A percentile compares a stretch with the other conserved stretches of the same genome.
phyloP scores from a whole-genome alignment of 35 echinoderm and acorn worm species.

The Acanthaster planci region DNA sequence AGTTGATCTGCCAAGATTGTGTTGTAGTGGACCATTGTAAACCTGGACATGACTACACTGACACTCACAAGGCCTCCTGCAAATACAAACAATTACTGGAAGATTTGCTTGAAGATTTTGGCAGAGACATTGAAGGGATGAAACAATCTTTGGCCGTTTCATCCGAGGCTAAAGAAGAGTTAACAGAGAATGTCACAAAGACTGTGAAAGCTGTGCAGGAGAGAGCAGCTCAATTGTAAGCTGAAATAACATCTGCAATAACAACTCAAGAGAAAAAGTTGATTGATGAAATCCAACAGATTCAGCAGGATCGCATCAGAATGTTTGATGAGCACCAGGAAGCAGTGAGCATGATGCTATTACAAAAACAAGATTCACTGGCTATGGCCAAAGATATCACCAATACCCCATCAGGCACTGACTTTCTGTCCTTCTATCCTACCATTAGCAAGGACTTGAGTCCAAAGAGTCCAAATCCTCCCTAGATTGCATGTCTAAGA shows the following conservation, averaged over 20 bases:
- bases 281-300: background rate
- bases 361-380: background rate
- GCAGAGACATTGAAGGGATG: no score
- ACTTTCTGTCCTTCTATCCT: background rate
- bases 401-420: background rate
- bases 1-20: constrained; percentile 22
- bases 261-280: background rate
- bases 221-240: background rate
- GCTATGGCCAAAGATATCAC: background rate
- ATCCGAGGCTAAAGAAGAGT: background rate
- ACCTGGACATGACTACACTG: background rate
- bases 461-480: background rate
- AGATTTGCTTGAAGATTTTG: background rate
- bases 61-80: background rate
- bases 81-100: background rate
- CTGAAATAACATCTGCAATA: no score
- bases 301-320: background rate
- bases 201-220: background rate
- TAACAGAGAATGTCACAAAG: background rate
- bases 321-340: background rate
- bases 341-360: background rate
- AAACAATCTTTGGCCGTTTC: background rate
- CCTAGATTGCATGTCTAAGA: background rate
- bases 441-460: background rate
- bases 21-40: constrained; percentile 18